A percentile compares a stretch with the other conserved stretches of the same genome.
phyloP scores from a whole-genome alignment of 2,113 vertebrate species.

The Percopsis transmontana region DNA sequence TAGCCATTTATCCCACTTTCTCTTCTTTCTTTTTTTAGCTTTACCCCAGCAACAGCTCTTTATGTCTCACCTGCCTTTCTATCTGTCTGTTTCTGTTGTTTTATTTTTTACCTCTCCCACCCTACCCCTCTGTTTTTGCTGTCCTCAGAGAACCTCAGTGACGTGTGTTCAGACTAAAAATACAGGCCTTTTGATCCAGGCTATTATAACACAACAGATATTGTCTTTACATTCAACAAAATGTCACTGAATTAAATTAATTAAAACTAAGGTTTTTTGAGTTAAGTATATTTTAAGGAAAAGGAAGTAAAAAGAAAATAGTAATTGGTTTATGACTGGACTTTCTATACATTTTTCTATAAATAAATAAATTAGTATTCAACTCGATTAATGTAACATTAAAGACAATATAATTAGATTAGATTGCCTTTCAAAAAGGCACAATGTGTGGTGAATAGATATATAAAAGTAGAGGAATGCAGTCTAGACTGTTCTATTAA shows the following conservation, averaged over 20 bases:
- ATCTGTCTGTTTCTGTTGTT: conserved; percentile 14
- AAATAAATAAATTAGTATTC: too few species aligned
- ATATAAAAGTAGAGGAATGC: too few species aligned
- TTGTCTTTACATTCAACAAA: not conserved
- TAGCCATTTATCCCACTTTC: conserved; percentile 61
- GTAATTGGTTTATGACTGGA: not conserved
- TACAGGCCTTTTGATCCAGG: not conserved
- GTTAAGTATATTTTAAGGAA: too few species aligned
- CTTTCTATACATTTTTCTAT: not conserved
- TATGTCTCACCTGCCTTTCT: conserved; percentile 2
- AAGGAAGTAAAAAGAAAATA: too few species aligned
- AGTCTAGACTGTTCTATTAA: too few species aligned
- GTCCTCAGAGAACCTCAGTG: conserved; percentile 22
- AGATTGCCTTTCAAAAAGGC: too few species aligned
- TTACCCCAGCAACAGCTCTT: conserved; percentile 17
- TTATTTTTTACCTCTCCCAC: not conserved
- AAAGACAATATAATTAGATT: too few species aligned
- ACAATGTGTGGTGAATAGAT: too few species aligned
- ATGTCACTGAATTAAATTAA: not conserved
- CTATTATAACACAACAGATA: not conserved
- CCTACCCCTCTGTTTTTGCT: not conserved
- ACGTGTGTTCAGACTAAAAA: not conserved
- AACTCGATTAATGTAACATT: too few species aligned
- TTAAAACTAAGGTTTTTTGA: too few species aligned
- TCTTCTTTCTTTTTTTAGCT: conserved; percentile 11